Percentiles rank a stretch among this genome's conserved stretches.
These are phyloP conservation scores for Aporophyla nigra DNA, from an alignment of 2,888 invertebrate genomes.

Conservation along the genomic window DNA sequence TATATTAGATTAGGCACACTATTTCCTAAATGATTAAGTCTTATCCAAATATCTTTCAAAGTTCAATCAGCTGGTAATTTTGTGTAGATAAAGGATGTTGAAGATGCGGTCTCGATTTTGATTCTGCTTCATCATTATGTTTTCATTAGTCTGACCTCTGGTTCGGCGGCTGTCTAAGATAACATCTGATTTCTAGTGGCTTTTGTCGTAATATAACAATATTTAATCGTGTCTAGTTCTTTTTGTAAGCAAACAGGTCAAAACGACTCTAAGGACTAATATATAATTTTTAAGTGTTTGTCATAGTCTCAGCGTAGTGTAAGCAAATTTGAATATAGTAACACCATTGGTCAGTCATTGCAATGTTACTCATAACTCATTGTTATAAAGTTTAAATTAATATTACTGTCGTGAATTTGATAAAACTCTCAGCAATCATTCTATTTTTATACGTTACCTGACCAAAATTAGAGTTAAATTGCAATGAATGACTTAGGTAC, in stretches of 20 bases:
- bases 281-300: too few relatives aligned
- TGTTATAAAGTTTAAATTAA: too few relatives aligned
- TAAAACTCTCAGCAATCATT: too few relatives aligned
- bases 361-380: too few relatives aligned
- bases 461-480: too few relatives aligned
- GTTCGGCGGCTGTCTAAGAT: background rate
- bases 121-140: conserved; percentile 27
- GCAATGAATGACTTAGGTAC: too few relatives aligned
- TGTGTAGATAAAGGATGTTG: background rate
- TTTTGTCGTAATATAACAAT: background rate
- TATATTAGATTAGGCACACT: background rate
- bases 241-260: background rate
- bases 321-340: too few relatives aligned
- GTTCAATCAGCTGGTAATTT: background rate
- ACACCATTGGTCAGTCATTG: too few relatives aligned
- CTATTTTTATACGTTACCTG: too few relatives aligned
- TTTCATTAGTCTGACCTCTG: conserved; percentile 5
- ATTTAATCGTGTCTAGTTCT: background rate
- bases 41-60: background rate
- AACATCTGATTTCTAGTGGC: conserved; percentile 1
- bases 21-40: background rate
- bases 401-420: too few relatives aligned
- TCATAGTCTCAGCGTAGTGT: too few relatives aligned
- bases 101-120: too few relatives aligned
- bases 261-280: background rate